A percentile compares a stretch with the other conserved stretches of the same genome.
Conservation (phyloP, 2,797 vertebrate genomes). For the Sandelia bainsii region DNA sequence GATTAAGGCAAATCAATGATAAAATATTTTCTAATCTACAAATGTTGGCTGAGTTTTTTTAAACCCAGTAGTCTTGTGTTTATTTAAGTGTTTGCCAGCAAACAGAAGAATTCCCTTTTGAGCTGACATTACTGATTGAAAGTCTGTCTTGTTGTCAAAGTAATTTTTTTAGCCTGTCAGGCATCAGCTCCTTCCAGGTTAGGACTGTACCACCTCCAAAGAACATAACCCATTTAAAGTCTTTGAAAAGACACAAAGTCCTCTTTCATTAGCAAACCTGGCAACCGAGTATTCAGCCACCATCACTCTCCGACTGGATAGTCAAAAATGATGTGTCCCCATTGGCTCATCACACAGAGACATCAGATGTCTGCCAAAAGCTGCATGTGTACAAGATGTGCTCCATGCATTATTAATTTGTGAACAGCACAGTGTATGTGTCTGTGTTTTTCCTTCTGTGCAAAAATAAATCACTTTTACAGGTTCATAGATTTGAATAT, state of each 20-base stretch:
- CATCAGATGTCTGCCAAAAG: constrained; percentile 74
- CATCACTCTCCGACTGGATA: constrained; percentile 52
- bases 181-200: constrained; percentile 31
- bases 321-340: constrained; percentile 67
- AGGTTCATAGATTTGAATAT: constrained; percentile 29
- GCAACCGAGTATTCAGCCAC: constrained; percentile 46
- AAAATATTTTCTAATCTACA: not conserved
- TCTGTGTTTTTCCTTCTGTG: constrained; percentile 15
- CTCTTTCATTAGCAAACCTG: constrained; percentile 64
- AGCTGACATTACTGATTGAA: constrained; percentile 22
- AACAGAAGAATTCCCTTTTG: constrained; percentile 6
- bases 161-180: constrained; percentile 30
- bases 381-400: constrained; percentile 71
- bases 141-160: constrained; percentile 26
- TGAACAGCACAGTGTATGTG: constrained; percentile 33
- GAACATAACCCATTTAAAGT: constrained; percentile 39
- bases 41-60: not conserved
- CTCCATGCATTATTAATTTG: constrained; percentile 73
- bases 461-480: constrained; percentile 28
- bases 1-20: not conserved
- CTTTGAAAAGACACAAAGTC: constrained; percentile 53
- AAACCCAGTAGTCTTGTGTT: not conserved
- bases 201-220: constrained; percentile 23
- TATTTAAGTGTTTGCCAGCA: constrained; percentile 9
- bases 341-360: constrained; percentile 68